phyloP scores from a whole-genome alignment of 2,113 vertebrate species.

The Pterophyllum scalare region DNA sequence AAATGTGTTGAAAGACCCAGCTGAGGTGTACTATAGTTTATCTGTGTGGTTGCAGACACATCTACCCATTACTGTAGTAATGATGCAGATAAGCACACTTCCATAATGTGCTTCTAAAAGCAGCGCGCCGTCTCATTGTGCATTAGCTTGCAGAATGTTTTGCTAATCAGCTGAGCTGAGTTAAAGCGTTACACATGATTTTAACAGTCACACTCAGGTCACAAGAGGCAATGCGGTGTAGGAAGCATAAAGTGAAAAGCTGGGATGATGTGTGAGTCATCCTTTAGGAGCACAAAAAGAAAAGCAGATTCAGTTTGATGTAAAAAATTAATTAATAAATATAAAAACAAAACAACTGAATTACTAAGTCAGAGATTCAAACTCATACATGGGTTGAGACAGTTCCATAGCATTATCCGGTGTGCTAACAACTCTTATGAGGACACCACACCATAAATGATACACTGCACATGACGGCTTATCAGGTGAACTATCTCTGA shows the following conservation, averaged over 20 bases:
- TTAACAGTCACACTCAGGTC: not conserved
- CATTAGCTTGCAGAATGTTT: not conserved
- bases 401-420: not conserved
- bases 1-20: not conserved
- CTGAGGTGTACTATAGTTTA: not conserved
- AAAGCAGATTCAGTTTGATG: not conserved
- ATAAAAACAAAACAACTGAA: not conserved
- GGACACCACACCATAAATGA: not conserved
- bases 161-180: not conserved
- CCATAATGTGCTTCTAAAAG: not conserved
- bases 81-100: not conserved
- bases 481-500: constrained; percentile 54
- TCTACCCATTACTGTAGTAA: not conserved
- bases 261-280: not conserved
- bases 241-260: not conserved
- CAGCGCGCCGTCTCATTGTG: not conserved
- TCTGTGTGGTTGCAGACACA: not conserved
- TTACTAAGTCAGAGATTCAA: not conserved
- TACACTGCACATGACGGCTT: constrained; percentile 14
- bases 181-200: not conserved
- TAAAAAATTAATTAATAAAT: not conserved
- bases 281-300: not conserved
- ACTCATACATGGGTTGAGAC: rapidly evolving
- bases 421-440: not conserved
- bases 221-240: not conserved